Base-by-base conservation (phyloP, 2,797 vertebrate species). In the Poeciliopsis paucimaculata region DNA sequence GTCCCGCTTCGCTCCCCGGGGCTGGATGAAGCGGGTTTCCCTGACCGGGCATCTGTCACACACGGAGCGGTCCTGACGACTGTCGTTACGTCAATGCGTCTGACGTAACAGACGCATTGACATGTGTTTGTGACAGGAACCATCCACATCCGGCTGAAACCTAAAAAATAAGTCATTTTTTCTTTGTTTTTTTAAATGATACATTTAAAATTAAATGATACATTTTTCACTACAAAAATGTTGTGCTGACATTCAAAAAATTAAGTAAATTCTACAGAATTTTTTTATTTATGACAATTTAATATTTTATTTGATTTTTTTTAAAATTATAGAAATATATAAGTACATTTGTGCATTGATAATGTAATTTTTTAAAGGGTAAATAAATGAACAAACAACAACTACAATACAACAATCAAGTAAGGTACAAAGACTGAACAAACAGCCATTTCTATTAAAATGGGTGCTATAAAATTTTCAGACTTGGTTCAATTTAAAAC, bases 21-120 rank as follows among this genome's bases (percentile, higher is more conserved):
- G 12, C 28, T 79, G 66, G 84, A 71, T 82, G 82, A 68, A 47
- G 75, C 76, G 55, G 71, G 11, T 74, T 16, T 31, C 68, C 77
- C 73, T 1, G 9, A 2, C 49, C 45, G 7, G 84, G 89, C 90
- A 90, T 92, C 92, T 89, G 92, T 91, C 93, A 90, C 76, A 49
- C 86, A 49, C 86, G 10, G 74, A 79, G 34, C 82, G 28, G 77
- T 31, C 62, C 23, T 64, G 60, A 26, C 49, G 41, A 49, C 51
- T 57, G 82, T 64, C 78, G 86, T 84, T 84, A 88, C 45, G 73
- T 34, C n/a, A 8, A 2, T 73, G 46, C 74, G 53, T 34, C 23
- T 70, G 64, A 75, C 76, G 49, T 26, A 20, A n/a, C n/a, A n/a
- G n/a, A n/a, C n/a, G n/a, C n/a, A n/a, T n/a, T n/a, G n/a, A n/a